Percentiles rank a stretch among this genome's conserved stretches.
phyloP scores from a whole-genome alignment of 2,888 invertebrate genomes.

The Lasioglossum vierecki region DNA sequence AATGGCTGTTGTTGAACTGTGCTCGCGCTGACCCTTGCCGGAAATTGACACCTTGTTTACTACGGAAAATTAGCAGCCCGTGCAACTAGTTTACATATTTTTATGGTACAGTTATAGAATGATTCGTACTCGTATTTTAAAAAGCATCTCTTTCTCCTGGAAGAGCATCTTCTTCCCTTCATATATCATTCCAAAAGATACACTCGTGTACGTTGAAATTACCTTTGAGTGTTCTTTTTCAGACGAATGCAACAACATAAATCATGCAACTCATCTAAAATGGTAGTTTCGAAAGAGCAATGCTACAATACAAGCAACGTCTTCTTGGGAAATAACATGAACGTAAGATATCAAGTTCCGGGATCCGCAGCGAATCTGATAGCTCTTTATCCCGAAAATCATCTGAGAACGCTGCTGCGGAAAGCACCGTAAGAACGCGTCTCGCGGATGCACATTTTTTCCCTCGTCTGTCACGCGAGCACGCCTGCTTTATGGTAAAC shows the following conservation, averaged over 20 bases:
- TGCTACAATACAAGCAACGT: neutral
- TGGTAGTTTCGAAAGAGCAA: neutral
- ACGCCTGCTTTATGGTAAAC: constrained; percentile 34
- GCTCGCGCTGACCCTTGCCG: neutral
- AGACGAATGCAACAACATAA: too few relatives aligned
- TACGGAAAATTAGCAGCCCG: neutral
- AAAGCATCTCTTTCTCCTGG: too few relatives aligned
- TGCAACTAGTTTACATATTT: neutral
- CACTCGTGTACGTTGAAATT: neutral
- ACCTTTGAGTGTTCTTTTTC: neutral
- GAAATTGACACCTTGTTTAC: neutral
- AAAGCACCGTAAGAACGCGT: neutral
- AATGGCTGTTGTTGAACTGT: neutral
- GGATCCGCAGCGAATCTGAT: neutral
- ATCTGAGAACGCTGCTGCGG: neutral
- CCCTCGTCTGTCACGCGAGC: neutral
- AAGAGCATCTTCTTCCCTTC: neutral
- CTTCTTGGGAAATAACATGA: neutral
- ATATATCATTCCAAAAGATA: neutral
- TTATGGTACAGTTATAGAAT: neutral
- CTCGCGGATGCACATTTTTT: constrained; percentile 8
- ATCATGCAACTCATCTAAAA: neutral
- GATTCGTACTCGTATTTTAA: too few relatives aligned
- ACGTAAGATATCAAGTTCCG: neutral
- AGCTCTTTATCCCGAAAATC: neutral